Evolutionary conservation across 2,888 invertebrate species (phyloP), one percentile per base, ranked within the genome.

Genomic region (Pachliopta kotzebuea): DNA sequence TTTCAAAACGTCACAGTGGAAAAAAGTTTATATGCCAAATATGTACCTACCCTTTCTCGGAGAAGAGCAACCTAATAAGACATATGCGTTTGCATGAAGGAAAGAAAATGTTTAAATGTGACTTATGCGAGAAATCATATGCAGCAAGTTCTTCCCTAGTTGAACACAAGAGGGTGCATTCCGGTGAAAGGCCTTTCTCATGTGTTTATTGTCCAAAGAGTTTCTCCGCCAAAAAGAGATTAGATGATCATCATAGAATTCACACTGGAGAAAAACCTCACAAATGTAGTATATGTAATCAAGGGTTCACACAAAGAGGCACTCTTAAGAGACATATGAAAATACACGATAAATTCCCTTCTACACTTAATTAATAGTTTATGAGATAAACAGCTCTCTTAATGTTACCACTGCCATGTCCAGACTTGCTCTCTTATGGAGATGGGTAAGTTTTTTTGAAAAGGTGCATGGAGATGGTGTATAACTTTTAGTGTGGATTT

Each of bases 201-300:
- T 91, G 91, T 62, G 77, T 65, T 8, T 84, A 78, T 63, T 91
- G 91, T 65, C 69, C 80, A 0, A 90, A 90, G 68, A 80, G 78
- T 17, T 91, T 91, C 66, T 72, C 87, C 4, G 85, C 89, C 0
- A 88, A 82, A 68, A 81, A 84, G 50, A 78, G 85, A 60, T 69
- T 88, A 64, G 79, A 78, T 1, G 90, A 89, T 21, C 92, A 92
- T 68, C 77, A 82, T 2, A 80, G 84, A 50, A 88, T 83, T 8
- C 92, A 92, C 67, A 91, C 90, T 0, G 92, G 91, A 0, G 90
- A 88, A 59, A 84, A 87, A 42, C 90, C 90, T 0, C 83, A 88
- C 65, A 83, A 85, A 62, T 92, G 92, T 63, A 62, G 59, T 0
- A 73, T 88, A 0, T 92, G 92, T 67, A 81, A 84, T 18, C 86